Evolutionary conservation across 2,888 invertebrate species (phyloP).

Genomic region (Galerucella pusilla): DNA sequence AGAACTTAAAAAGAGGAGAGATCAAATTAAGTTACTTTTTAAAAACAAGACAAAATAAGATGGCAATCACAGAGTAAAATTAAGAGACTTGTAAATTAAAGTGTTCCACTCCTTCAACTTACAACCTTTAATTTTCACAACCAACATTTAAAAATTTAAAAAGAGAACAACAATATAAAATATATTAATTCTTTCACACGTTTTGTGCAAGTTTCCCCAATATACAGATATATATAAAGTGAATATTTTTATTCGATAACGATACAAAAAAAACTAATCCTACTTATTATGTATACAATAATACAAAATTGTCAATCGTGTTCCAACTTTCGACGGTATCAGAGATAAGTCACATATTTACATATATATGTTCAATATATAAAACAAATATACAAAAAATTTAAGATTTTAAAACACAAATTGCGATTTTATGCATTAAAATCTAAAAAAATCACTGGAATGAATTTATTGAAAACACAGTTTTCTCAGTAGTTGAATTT

Average conservation of each 20-base stretch:
- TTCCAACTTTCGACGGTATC: conserved; percentile 26
- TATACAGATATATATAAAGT: conserved; percentile 59
- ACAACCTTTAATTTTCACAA: conserved; percentile 57
- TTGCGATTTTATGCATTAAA: conserved; percentile 35
- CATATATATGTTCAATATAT: conserved; percentile 42
- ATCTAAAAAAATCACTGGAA: conserved; percentile 45
- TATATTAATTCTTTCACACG: conserved; percentile 51
- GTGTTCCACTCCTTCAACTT: conserved; percentile 58
- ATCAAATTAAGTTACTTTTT: conserved; percentile 37
- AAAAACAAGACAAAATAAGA: conserved; percentile 38
- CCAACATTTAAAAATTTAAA: conserved; percentile 57
- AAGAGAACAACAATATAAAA: conserved; percentile 62
- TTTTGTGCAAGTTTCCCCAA: conserved; percentile 61
- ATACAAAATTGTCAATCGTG: conserved; percentile 25
- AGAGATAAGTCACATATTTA: conserved; percentile 49
- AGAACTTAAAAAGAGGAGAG: conserved; percentile 50
- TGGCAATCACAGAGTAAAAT: conserved; percentile 55
- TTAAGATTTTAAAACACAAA: conserved; percentile 44
- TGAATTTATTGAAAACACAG: conserved; percentile 34
- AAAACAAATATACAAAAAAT: conserved; percentile 36
- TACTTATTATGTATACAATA: conserved; percentile 35
- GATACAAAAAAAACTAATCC: conserved; percentile 40
- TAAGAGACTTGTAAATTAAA: conserved; percentile 51
- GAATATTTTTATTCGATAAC: conserved; percentile 44
- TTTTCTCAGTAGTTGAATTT: conserved; percentile 12